Conservation (phyloP, 2,113 vertebrate species). For the Illadopsis cleaveri region DNA sequence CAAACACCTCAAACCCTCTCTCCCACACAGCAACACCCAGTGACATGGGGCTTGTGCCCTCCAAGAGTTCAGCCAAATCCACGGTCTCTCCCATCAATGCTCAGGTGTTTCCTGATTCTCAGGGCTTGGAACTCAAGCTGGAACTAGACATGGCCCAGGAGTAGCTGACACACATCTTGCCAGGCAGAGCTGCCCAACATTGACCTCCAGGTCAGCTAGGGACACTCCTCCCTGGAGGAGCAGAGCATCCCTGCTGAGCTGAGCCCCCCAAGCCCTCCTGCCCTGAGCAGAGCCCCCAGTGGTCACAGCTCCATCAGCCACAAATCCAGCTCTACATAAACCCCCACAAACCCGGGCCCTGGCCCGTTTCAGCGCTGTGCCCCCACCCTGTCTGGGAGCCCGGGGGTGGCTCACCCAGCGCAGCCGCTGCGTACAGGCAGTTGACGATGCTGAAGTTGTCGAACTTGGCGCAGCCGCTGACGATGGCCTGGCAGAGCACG, state of each 20-base stretch:
- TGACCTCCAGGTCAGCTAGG: rapidly evolving
- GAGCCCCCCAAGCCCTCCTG: background rate
- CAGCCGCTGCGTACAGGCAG: conserved; percentile 87
- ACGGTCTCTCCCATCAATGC: rapidly evolving
- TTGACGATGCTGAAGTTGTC: conserved; percentile 92
- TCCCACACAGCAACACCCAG: rapidly evolving
- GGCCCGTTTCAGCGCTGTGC: rapidly evolving
- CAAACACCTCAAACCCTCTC: rapidly evolving
- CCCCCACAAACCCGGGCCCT: rapidly evolving
- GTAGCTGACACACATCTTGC: rapidly evolving
- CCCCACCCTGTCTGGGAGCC: rapidly evolving
- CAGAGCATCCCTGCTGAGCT: background rate
- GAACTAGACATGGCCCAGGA: background rate
- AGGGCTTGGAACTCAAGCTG: background rate
- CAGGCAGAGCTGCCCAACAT: background rate
- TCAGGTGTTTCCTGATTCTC: background rate
- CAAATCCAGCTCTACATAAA: rapidly evolving
- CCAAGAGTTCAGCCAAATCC: background rate
- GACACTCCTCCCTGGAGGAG: background rate
- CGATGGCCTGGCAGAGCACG: conserved; percentile 83
- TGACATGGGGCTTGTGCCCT: rapidly evolving
- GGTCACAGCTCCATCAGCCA: background rate
- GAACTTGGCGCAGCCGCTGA: conserved; percentile 85
- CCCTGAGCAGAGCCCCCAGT: background rate
- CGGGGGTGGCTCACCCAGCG: conserved; percentile 77